These are phyloP conservation scores for Sus cebifrons DNA, from an alignment of 2,797 vertebrate genomes.

Conservation along the genomic window DNA sequence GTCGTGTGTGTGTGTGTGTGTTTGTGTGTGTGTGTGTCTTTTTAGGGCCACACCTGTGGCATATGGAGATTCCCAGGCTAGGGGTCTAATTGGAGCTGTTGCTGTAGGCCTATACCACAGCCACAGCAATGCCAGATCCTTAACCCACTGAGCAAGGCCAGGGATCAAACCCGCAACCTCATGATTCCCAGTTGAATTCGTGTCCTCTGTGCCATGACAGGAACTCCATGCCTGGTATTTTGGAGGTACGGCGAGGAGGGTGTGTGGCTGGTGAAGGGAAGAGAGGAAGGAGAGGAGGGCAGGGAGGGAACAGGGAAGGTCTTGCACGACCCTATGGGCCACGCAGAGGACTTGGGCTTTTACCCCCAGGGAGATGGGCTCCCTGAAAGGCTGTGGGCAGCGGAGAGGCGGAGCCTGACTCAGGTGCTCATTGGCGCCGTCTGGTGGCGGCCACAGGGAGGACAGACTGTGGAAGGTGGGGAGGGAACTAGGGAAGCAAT, in stretches of 20 bases:
- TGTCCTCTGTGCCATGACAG: no score
- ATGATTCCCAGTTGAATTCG: no score
- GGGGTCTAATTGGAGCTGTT: no score
- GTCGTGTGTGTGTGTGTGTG: neutral
- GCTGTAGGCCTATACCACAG: no score
- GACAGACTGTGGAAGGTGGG: neutral
- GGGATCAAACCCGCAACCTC: no score
- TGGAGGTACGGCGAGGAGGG: neutral
- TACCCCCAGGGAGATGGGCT: neutral
- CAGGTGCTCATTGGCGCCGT: neutral
- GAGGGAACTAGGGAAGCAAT: accelerated
- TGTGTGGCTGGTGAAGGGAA: neutral
- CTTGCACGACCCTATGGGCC: neutral
- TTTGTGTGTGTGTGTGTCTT: no score
- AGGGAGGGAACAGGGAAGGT: accelerated
- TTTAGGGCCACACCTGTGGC: no score
- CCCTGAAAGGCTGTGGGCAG: neutral
- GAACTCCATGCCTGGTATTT: neutral
- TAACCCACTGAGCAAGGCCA: no score
- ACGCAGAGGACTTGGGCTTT: neutral
- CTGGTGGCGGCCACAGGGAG: neutral
- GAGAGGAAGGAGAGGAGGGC: no score
- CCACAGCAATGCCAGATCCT: no score
- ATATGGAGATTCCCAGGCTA: no score
- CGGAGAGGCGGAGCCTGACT: neutral